phyloP scores from a whole-genome alignment of 2,888 invertebrate genomes.

The Erebia aethiops region DNA sequence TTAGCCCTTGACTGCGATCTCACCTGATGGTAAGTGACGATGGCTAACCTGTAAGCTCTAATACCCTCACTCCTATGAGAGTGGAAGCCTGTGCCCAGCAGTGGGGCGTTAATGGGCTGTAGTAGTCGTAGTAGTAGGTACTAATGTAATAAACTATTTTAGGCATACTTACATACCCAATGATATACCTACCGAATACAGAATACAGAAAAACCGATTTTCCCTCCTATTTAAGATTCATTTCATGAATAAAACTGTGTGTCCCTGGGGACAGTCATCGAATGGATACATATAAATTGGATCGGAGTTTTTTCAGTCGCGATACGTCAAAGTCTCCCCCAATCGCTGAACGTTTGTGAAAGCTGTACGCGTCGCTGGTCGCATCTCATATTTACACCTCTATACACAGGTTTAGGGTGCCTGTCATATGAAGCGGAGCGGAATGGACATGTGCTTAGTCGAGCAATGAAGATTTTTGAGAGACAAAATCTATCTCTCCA shows the following conservation, averaged over 20 bases:
- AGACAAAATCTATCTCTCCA: too few relatives aligned
- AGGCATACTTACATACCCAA: background rate
- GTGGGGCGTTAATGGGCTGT: too few relatives aligned
- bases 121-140: too few relatives aligned
- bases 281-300: slow-evolving; percentile 71
- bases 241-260: slow-evolving; percentile 68
- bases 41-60: too few relatives aligned
- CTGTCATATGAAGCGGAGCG: too few relatives aligned
- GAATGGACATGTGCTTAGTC: too few relatives aligned
- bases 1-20: too few relatives aligned
- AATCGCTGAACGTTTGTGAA: slow-evolving; percentile 38
- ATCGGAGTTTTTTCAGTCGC: slow-evolving; percentile 44
- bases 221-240: slow-evolving; percentile 42
- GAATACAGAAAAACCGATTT: slow-evolving; percentile 23
- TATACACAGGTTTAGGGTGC: background rate
- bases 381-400: slow-evolving; percentile 20
- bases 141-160: background rate
- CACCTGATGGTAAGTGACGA: too few relatives aligned
- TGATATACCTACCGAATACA: too few relatives aligned
- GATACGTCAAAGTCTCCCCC: slow-evolving; percentile 38
- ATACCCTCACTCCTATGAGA: too few relatives aligned
- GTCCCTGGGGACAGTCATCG: slow-evolving; percentile 64
- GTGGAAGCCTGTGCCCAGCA: too few relatives aligned
- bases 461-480: too few relatives aligned
- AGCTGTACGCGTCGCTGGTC: slow-evolving; percentile 33